Evolutionary conservation across 2,113 vertebrate genomes (phyloP).

Genomic region (Saguinus midas): DNA sequence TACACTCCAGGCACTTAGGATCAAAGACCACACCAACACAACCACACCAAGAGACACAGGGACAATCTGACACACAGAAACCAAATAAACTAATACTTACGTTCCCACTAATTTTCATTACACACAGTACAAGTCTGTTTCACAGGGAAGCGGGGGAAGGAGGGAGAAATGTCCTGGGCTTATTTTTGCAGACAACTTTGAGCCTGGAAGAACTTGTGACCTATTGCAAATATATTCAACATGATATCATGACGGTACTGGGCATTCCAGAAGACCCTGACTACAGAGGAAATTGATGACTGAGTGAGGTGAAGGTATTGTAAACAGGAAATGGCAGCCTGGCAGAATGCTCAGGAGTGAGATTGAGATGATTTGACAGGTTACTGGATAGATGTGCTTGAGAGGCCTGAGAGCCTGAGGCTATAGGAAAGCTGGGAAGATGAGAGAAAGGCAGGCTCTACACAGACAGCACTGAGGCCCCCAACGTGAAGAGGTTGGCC

Average conservation of each 20-base stretch:
- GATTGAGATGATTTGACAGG: conserved; percentile 50
- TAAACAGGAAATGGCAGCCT: conserved; percentile 43
- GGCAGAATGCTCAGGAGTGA: conserved; percentile 11
- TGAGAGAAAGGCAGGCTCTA: not conserved
- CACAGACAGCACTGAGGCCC: too few species aligned
- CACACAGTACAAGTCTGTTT: not conserved
- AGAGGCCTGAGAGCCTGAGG: not conserved
- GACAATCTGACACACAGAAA: not conserved
- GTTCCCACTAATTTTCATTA: not conserved
- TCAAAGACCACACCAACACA: not conserved
- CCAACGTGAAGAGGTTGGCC: not conserved
- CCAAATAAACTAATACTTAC: not conserved
- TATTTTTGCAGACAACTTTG: not conserved
- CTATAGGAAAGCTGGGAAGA: not conserved
- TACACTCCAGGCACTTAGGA: not conserved
- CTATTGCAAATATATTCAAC: not conserved
- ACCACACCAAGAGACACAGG: not conserved
- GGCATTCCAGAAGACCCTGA: conserved; percentile 3
- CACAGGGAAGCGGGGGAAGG: not conserved
- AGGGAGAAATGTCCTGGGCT: not conserved
- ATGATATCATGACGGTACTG: not conserved
- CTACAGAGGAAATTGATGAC: not conserved
- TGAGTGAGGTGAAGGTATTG: not conserved
- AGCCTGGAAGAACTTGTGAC: conserved; percentile 12
- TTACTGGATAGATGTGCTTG: not conserved